These are phyloP conservation scores for Tenthredo livida DNA, from an alignment of 2,888 invertebrate species.

Conservation along the genomic window DNA sequence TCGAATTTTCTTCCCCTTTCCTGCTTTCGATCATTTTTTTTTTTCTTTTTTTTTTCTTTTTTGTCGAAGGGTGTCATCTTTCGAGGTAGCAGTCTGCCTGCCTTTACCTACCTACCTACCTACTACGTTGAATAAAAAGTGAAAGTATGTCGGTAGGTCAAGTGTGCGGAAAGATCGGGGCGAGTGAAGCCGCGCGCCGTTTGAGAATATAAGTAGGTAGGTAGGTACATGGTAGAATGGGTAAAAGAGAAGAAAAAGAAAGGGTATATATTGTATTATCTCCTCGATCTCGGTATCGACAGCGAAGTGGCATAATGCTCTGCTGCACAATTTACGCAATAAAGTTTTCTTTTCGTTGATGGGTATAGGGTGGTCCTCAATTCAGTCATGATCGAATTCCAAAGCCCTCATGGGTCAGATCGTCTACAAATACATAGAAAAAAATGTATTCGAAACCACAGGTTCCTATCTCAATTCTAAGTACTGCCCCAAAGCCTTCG, in stretches of 20 bases:
- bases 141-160: slow-evolving; percentile 75
- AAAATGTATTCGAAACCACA: no score
- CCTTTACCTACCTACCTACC: background rate
- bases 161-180: slow-evolving; percentile 63
- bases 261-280: background rate
- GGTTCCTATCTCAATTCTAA: no score
- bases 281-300: background rate
- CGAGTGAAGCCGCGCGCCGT: slow-evolving; percentile 37
- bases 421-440: no score
- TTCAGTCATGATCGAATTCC: no score
- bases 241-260: background rate
- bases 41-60: background rate
- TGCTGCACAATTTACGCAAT: background rate
- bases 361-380: background rate
- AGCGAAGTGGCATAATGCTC: background rate
- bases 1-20: background rate
- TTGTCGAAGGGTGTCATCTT: background rate
- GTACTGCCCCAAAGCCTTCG: no score
- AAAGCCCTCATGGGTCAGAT: no score
- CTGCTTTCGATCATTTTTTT: no score
- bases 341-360: background rate
- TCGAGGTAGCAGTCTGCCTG: background rate
- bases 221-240: background rate
- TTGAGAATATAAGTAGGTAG: slow-evolving; percentile 24
- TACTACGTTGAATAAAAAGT: slow-evolving; percentile 64